Evolutionary conservation across 1,140 invertebrate species (phyloP).

Genomic region (Drosophila lacteicornis): DNA sequence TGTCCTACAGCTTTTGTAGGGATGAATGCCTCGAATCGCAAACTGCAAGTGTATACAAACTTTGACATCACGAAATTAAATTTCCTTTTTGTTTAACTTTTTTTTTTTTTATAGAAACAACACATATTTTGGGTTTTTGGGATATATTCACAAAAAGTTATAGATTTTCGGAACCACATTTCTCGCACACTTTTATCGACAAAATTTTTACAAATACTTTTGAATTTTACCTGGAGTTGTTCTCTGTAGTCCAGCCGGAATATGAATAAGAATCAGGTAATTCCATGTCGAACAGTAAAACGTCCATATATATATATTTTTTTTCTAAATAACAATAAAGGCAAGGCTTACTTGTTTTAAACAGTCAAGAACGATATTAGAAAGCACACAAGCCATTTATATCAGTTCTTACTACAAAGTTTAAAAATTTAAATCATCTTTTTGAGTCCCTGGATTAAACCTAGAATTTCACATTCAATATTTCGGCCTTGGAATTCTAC

Average conservation of each 20-base stretch:
- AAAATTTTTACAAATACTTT: neutral
- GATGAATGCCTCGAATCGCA: too few species aligned
- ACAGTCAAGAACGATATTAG: neutral
- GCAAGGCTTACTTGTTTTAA: neutral
- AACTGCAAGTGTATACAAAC: too few species aligned
- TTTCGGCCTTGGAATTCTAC: neutral
- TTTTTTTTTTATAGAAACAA: too few species aligned
- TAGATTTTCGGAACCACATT: neutral
- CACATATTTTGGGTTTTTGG: constrained; percentile 47
- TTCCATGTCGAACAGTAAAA: neutral
- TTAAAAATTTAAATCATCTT: too few species aligned
- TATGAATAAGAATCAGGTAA: constrained; percentile 1
- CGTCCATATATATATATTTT: neutral
- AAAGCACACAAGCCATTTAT: neutral
- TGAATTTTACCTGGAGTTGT: constrained; percentile 6
- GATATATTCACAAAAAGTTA: neutral
- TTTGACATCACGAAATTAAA: neutral
- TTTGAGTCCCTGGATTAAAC: too few species aligned
- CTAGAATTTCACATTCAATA: too few species aligned
- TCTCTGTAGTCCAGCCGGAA: neutral
- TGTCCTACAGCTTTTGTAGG: too few species aligned
- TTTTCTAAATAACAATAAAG: neutral
- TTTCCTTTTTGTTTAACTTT: too few species aligned
- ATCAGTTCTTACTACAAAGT: neutral
- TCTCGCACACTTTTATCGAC: neutral